Base-by-base conservation (phyloP, 2,888 invertebrate genomes). In the Gasteruption jaculator region DNA sequence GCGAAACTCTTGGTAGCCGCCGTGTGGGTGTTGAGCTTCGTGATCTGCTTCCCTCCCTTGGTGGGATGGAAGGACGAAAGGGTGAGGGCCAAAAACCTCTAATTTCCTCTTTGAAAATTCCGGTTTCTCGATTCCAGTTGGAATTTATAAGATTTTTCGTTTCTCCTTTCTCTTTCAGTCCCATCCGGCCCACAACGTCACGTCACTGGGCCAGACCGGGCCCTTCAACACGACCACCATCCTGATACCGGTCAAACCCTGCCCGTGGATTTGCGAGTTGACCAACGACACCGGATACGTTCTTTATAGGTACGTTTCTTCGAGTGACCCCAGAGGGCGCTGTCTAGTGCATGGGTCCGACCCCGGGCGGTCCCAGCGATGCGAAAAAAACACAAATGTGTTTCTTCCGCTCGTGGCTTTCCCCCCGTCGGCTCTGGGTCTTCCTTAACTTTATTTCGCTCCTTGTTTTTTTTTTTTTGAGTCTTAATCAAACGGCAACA, bases 261-360 rank as follows among this genome's bases (percentile, higher is more conserved):
- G 87, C 63, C 85, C 83, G 7, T 87, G 87, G 85, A 87, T 85
- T 53, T 94, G 93, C 65, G 91, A 91, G 71, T 80, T 94, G 51
- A 93, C 91, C 62, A 91, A 91, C 74, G 92, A 93, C 68, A 86
- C 88, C 32, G 93, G 93, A 38, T 97, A 97, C 76, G 93, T 96
- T 41, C 86, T 97, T 40, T 95, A 95, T 74, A 69, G 68, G 68
- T 58, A 52, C 54, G 53, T 43, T n/a, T 16, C 4, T 8, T 7
- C n/a, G n/a, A 8, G 7, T n/a, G n/a, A n/a, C n/a, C 24, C 7
- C n/a, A n/a, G 24, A 24, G 7, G 7, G n/a, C 24, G 24, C n/a
- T n/a, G n/a, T 24, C 24, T 24, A 24, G n/a, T 24, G 7, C 24
- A n/a, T 24, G 8, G 24, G n/a, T 24, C 24, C 24, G 7, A 24